Base-by-base conservation (phyloP, 2,113 vertebrate genomes). In the Leptocoma aspasia region DNA sequence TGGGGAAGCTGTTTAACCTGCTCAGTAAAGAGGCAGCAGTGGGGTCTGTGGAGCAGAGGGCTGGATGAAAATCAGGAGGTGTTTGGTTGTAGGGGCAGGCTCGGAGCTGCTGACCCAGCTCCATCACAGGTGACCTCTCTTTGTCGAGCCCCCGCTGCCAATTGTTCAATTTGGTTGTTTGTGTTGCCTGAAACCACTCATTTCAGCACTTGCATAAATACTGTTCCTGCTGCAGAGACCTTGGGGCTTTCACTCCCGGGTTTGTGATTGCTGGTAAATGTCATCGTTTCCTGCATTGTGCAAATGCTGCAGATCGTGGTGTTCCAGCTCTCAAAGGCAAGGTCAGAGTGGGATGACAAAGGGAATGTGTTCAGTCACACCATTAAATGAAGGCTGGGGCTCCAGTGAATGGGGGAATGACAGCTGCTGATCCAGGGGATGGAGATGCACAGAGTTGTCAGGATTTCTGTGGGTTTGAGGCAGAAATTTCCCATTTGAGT, bases 121-220 rank as follows among this genome's bases (percentile, higher is more conserved):
- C 90, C 65, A 27, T 63, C 78, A 71, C 85, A 16, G 69, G 54
- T 23, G 57, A 68, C 93, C 70, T 59, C 84, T 59, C 19, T 39
- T 33, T 52, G 66, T 27, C 37, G 27, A 78, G 70, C 61, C 52
- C 66, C n/a, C 0, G 0, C 75, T 79, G 77, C 66, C 53, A 39
- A 1, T 47, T 82, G 80, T 57, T 85, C 82, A 6, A 6, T 45
- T 90, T 21, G 7, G 9, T 7, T 63, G 47, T 35, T 69, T 89
- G 78, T 86, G 71, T 63, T 85, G 87, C 87, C 70, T 78, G 70
- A 90, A 95, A 81, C 87, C 63, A 13, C 68, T 90, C 70, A 35
- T 81, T 95, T 80, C 73, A 96, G 88, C 86, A 44, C 84, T 91
- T 96, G 82, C 77, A 37, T 85, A 89, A 97, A 89, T 41, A 37